Percentiles rank a stretch among this genome's conserved stretches.
phyloP scores from a whole-genome alignment of 2,797 vertebrate genomes.

The Silurus aristotelis region DNA sequence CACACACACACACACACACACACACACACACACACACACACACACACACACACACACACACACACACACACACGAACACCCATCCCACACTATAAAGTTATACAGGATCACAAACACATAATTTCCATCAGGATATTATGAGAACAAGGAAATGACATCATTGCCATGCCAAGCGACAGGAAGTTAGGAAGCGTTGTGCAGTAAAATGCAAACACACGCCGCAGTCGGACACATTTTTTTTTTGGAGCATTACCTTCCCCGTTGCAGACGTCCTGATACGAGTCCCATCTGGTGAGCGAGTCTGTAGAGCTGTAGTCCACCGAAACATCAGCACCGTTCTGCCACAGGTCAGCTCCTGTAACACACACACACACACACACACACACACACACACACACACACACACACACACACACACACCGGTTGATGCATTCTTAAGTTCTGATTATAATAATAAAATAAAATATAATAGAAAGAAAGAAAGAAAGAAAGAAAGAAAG shows the following conservation, averaged over 20 bases:
- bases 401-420: no score
- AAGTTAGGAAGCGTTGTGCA: not conserved
- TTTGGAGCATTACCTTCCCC: slow-evolving; percentile 79
- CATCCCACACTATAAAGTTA: no score
- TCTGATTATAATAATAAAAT: no score
- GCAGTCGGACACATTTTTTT: not conserved
- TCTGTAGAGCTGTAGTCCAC: slow-evolving; percentile 89
- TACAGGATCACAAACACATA: not conserved
- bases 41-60: no score
- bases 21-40: no score
- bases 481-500: no score
- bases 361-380: slow-evolving; percentile 3
- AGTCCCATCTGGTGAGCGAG: slow-evolving; percentile 90
- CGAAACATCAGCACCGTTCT: slow-evolving; percentile 79
- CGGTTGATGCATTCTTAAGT: no score
- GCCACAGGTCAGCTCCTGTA: slow-evolving; percentile 76
- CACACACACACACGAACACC: no score
- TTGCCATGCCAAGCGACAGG: slow-evolving; percentile 10
- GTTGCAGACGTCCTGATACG: slow-evolving; percentile 87
- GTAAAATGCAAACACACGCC: no score
- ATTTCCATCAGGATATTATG: not conserved
- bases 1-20: no score
- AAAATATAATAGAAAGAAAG: no score
- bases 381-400: no score
- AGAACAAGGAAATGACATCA: not conserved